Percentiles rank a stretch among this genome's conserved stretches.
These are phyloP conservation scores for Lasiurus borealis DNA, from an alignment of 2,113 vertebrate genomes.

Conservation along the genomic window DNA sequence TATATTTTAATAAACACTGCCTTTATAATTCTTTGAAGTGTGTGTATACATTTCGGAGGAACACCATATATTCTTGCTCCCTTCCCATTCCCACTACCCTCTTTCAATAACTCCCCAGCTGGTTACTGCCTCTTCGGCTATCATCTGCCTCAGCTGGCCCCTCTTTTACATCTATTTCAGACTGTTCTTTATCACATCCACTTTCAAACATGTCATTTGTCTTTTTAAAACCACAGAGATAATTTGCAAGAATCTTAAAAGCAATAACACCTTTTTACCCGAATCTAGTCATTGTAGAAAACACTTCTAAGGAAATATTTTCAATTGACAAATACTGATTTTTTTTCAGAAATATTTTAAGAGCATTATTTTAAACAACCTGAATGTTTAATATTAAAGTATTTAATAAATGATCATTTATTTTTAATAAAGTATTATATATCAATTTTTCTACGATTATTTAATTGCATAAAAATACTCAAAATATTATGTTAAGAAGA, in stretches of 20 bases:
- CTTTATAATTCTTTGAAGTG: too few relatives aligned
- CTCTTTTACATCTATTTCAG: background rate
- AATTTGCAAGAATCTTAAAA: slow-evolving; percentile 3
- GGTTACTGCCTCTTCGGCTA: background rate
- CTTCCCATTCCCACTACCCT: background rate
- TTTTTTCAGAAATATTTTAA: slow-evolving; percentile 36
- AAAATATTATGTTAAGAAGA: background rate
- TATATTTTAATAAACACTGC: too few relatives aligned
- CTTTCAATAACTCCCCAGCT: background rate
- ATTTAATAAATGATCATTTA: background rate
- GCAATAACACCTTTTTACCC: background rate
- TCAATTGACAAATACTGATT: background rate
- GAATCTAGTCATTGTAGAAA: background rate
- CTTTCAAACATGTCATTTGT: background rate
- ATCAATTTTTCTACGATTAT: slow-evolving; percentile 33
- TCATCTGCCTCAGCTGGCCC: background rate
- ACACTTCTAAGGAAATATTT: background rate
- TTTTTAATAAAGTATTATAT: background rate
- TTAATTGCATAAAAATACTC: background rate
- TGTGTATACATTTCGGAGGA: too few relatives aligned
- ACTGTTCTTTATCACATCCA: too few relatives aligned
- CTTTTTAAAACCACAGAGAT: background rate
- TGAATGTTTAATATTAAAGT: background rate
- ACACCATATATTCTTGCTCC: background rate
- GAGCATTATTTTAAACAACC: background rate